phyloP scores from a whole-genome alignment of 2,113 vertebrate species.

The Sylvietta virens region DNA sequence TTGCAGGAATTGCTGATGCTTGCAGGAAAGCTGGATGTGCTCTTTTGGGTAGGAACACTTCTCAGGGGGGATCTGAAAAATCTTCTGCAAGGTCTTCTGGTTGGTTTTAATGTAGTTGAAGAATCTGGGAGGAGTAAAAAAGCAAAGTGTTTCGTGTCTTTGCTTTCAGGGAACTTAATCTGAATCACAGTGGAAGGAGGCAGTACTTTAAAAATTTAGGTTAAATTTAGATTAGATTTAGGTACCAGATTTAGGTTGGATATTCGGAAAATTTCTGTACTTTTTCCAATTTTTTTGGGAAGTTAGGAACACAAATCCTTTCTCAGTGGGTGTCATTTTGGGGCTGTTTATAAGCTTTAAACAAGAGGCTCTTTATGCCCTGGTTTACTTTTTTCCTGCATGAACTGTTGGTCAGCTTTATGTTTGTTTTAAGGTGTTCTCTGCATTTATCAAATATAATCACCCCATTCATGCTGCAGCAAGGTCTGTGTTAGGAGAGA shows the following conservation, averaged over 20 bases:
- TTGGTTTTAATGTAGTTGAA: not conserved
- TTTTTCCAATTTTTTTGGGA: not conserved
- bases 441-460: not conserved
- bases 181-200: not conserved
- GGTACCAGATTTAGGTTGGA: not conserved
- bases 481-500: not conserved
- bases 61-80: not conserved
- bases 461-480: not conserved
- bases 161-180: not conserved
- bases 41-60: slow-evolving; percentile 82
- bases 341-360: not conserved
- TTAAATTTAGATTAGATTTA: not conserved
- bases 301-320: not conserved
- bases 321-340: not conserved
- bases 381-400: not conserved
- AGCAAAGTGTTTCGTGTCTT: not conserved
- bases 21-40: slow-evolving; percentile 87
- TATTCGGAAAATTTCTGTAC: not conserved
- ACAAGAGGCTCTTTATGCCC: not conserved
- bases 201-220: not conserved
- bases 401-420: not conserved
- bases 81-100: not conserved
- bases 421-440: not conserved
- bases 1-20: slow-evolving; percentile 84
- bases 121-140: not conserved